phyloP scores from a whole-genome alignment of 2,888 invertebrate species.

The Phyllotreta striolata region DNA sequence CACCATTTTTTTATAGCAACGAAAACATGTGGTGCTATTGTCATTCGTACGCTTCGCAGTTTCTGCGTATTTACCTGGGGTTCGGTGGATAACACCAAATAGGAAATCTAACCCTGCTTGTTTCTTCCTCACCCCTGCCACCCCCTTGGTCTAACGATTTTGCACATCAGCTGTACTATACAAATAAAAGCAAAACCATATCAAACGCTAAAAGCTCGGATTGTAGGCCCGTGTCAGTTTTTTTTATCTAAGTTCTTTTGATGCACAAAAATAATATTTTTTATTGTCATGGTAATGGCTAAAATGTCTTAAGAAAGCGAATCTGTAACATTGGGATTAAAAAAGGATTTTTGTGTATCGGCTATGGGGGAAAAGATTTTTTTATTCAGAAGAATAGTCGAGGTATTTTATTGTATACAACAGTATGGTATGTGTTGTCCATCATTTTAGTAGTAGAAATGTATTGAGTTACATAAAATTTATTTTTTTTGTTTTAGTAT shows the following conservation, averaged over 20 bases:
- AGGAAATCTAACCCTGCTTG: conserved; percentile 50
- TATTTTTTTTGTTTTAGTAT: background rate
- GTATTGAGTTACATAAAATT: too few species aligned
- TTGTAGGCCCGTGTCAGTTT: conserved; percentile 40
- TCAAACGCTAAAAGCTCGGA: conserved; percentile 41
- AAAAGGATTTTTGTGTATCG: conserved; percentile 36
- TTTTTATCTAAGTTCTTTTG: conserved; percentile 41
- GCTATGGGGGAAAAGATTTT: conserved; percentile 25
- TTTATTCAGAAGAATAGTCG: conserved; percentile 15
- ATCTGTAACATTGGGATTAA: conserved; percentile 53
- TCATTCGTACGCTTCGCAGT: conserved; percentile 44
- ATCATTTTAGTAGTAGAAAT: too few species aligned
- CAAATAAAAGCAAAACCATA: conserved; percentile 48
- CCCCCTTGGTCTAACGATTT: conserved; percentile 46
- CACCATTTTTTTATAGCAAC: conserved; percentile 55
- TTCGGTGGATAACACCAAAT: conserved; percentile 51
- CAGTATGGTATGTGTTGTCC: conserved; percentile 9
- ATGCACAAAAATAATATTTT: conserved; percentile 56
- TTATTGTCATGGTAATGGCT: conserved; percentile 54
- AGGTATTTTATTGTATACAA: conserved; percentile 19
- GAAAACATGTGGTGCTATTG: conserved; percentile 57
- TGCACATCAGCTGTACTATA: conserved; percentile 58
- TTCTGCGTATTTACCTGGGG: conserved; percentile 53
- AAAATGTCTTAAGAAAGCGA: conserved; percentile 49
- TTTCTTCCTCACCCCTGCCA: conserved; percentile 44